Base-by-base conservation (phyloP, 1,140 invertebrate species). In the Gerris buenoi region DNA sequence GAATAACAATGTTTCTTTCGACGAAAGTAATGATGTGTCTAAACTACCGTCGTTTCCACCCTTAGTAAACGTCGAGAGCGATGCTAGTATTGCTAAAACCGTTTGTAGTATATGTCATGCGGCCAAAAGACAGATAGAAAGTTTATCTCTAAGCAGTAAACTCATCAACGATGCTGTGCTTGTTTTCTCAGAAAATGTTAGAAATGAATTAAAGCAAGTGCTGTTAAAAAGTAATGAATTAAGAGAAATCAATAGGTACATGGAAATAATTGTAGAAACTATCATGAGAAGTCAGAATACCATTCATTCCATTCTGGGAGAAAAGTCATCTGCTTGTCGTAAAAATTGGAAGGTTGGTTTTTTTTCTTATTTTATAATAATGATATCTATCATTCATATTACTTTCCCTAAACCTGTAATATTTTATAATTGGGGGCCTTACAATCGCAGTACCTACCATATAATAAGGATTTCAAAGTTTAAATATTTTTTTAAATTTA, bases 71-170 rank as follows among this genome's bases (percentile, higher is more conserved):
- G 88, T 93, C 2, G 90, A 95, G 75, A 90, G 90, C 74, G 93
- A 95, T 78, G 92, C 92, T 2, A 88, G 86, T 70, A 83, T 91
- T 70, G 91, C 90, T 0, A 95, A 95, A 78, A 82, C 87, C n/a
- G 88, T 88, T 57, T 93, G 91, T 74, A 91, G 89, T 69, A 88
- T 93, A 26, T 90, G 88, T 0, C 88, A 95, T 78, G 86, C 87
- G 59, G 88, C 89, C 70, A 89, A 88, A 74, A 79, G 91, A 67
- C 83, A 87, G 69, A 85, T 95, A 27, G 90, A 93, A 70, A 85
- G 82, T 69, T 81, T 86, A 66, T 79, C 84, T 0, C 75, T 78
- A 28, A 80, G 81, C 66, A 86, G 86, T 70, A 82, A 83, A 72
- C 75, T 90, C 1, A 87, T 87, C 14, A 82, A 85, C 64, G 79